Evolutionary conservation across 2,797 vertebrate species (phyloP).

Genomic region (Phyllotis vaccarum): DNA sequence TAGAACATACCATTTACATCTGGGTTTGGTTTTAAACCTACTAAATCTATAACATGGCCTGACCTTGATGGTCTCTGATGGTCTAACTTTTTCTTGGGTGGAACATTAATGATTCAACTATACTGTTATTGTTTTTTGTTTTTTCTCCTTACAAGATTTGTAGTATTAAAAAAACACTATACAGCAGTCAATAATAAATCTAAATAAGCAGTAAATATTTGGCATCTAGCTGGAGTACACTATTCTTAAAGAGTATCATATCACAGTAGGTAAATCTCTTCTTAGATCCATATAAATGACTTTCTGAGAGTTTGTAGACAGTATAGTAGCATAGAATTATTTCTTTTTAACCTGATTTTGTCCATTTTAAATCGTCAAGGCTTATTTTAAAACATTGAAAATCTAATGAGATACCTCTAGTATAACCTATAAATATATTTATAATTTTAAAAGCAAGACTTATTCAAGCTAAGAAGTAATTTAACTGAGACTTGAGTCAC

Average conservation of each 20-base stretch:
- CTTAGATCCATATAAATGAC: background rate
- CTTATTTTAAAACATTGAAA: background rate
- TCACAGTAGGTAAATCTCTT: background rate
- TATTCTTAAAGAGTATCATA: background rate
- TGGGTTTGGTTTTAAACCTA: background rate
- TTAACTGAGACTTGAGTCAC: background rate
- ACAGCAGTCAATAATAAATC: background rate
- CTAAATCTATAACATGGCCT: background rate
- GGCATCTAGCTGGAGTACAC: background rate
- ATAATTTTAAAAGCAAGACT: conserved; percentile 43
- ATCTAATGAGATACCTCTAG: background rate
- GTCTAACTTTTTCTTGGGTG: background rate
- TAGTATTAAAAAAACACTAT: background rate
- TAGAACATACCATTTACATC: background rate
- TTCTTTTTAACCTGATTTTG: background rate
- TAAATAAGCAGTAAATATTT: conserved; percentile 22
- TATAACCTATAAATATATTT: conserved; percentile 27
- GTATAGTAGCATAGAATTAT: background rate
- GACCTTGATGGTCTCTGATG: background rate
- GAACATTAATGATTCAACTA: background rate
- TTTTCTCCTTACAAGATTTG: background rate
- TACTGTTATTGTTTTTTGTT: background rate
- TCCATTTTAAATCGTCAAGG: background rate
- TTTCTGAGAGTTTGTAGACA: background rate
- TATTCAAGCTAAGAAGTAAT: conserved; percentile 23